Base-by-base conservation (phyloP, 2,888 invertebrate genomes). In the Meteorus colon region DNA sequence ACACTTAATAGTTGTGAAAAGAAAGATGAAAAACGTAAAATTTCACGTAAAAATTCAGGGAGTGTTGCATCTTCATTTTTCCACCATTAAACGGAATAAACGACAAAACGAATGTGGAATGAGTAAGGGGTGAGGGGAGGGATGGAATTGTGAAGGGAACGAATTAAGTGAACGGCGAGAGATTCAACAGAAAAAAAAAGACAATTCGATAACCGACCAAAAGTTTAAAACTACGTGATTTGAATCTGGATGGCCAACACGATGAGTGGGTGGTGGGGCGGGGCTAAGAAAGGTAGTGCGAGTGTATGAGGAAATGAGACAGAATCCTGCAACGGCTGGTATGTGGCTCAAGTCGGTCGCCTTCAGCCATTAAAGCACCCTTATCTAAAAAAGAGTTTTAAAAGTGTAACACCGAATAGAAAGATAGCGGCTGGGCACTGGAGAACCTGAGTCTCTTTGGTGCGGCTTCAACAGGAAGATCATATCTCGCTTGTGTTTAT, bases 351-450 rank as follows among this genome's bases (percentile, higher is more conserved):
- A 84, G 80, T 85, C 81, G 80, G 75, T 77, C 80, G 81, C 81
- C 81, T 81, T 82, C 76, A 80, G 82, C 84, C 84, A 84, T 86
- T 85, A 85, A 83, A 84, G 81, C 84, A 79, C 77, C 79, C 82
- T 87, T 87, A 87, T 87, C 85, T 84, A 82, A 83, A 82, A 65
- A 86, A 83, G 79, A 83, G 82, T 83, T 85, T 85, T 83, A 84
- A 86, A 85, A 84, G 82, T 84, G 82, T 82, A 83, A 84, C 81
- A 79, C 80, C 78, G 80, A 84, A 84, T 83, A 82, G 79, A 81
- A 84, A 82, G 80, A 81, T 80, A 83, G 76, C 77, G 76, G 79
- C 72, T 71, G 66, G 69, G 70, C 70, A 68, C 66, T 73, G 67
- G 74, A 82, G 81, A 79, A 60, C 75, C 78, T 69, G 74, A 80